Percentiles rank a stretch among this genome's conserved stretches.
phyloP scores from a whole-genome alignment of 2,888 invertebrate species.

The Metellina segmentata region DNA sequence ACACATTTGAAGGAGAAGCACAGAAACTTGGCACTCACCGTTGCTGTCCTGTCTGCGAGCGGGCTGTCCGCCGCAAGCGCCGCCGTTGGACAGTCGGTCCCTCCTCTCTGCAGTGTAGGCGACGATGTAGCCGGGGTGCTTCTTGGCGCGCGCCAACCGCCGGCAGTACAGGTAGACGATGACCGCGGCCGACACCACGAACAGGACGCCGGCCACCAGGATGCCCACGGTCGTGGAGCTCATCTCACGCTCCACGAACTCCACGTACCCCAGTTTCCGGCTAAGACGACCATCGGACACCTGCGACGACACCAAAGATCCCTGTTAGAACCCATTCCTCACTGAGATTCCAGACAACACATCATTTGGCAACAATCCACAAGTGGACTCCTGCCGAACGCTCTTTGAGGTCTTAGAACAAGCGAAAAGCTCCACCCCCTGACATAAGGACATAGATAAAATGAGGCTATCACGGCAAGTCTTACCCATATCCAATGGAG shows the following conservation, averaged over 20 bases:
- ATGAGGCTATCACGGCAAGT: too few species aligned
- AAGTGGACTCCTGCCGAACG: too few species aligned
- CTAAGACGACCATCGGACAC: conserved; percentile 10
- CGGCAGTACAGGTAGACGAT: conserved; percentile 26
- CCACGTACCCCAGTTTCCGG: conserved; percentile 35
- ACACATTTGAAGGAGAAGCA: too few species aligned
- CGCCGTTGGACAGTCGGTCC: neutral
- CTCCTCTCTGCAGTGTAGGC: conserved; percentile 52
- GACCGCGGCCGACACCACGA: neutral
- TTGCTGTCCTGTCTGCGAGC: conserved; percentile 46
- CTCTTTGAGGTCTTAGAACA: too few species aligned
- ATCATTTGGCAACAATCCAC: too few species aligned
- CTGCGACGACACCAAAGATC: neutral
- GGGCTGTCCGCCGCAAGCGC: neutral
- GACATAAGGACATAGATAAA: too few species aligned
- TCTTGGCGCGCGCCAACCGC: neutral
- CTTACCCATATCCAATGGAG: too few species aligned
- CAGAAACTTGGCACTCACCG: conserved; percentile 4
- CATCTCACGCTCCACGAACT: conserved; percentile 22
- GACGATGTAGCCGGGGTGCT: conserved; percentile 50
- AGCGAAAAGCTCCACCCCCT: too few species aligned
- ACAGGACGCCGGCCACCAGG: neutral
- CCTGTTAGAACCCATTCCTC: too few species aligned
- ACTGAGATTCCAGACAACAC: too few species aligned
- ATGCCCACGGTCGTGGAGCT: neutral